Evolutionary conservation across 2,888 invertebrate genomes (phyloP), one percentile per base, ranked within the genome.

Genomic region (Lepidochitona cinerea): DNA sequence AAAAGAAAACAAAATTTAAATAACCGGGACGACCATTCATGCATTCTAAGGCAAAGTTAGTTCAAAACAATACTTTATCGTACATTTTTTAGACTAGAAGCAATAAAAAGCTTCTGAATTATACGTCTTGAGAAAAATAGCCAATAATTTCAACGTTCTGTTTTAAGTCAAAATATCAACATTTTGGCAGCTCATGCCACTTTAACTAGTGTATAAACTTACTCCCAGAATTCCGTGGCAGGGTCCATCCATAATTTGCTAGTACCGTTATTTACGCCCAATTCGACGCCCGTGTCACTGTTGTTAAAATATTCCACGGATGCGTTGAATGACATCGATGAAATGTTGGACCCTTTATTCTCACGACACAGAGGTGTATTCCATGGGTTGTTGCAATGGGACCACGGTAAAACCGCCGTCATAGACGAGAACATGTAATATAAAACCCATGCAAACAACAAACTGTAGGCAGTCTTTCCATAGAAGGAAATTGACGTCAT

Each of bases 221-320:
- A 59, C 59, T 59, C 59, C 59, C 59, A 59, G 32, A 59, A 59
- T 59, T 59, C 59, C 26, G 59, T 59, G 26, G 32, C 59, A 4
- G 59, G 59, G 9, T 59, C 59, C 59, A 29, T 29, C 18, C n/a
- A n/a, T n/a, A n/a, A n/a, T n/a, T n/a, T n/a, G n/a, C 9, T 18
- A 9, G 41, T 41, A 41, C 9, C 41, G 41, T 41, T 41, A 18
- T 9, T 41, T 41, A 18, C 9, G n/a, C n/a, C n/a, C n/a, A 41
- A 41, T 12, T 41, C 9, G 41, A 9, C 9, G 41, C 41, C 41
- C 41, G 18, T 18, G 9, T 41, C 29, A 14, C 59, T 12, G 26
- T 59, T 26, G 2, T 4, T 4, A 32, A 49, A 5, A 7, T 49
- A 49, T 49, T 49, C 7, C 49, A 23, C 1, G n/a, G n/a, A 29